Evolutionary conservation across 2,888 invertebrate genomes (phyloP).

Genomic region (Vannuccia rotundouncinata): DNA sequence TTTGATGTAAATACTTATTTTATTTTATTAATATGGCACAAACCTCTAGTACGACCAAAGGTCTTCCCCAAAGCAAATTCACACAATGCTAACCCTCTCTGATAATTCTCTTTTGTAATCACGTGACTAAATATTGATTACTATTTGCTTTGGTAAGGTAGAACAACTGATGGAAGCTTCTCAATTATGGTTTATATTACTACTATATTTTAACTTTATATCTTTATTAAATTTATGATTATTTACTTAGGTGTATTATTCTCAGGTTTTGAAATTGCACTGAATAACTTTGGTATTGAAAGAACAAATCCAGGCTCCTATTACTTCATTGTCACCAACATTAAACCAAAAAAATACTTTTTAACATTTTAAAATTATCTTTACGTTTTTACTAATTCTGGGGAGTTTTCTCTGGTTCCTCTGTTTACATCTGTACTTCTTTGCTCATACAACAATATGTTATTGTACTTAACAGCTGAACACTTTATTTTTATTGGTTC

Average conservation of each 20-base stretch:
- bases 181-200: not conserved
- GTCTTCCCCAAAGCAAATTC: not conserved
- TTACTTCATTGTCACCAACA: too few species aligned
- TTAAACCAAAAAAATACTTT: not conserved
- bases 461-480: slow-evolving; percentile 9
- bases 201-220: slow-evolving; percentile 14
- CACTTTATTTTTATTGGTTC: slow-evolving; percentile 35
- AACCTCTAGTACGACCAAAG: not conserved
- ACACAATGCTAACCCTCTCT: not conserved
- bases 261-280: not conserved
- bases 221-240: not conserved
- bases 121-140: not conserved
- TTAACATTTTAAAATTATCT: not conserved
- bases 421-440: slow-evolving; percentile 13
- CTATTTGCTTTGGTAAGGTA: not conserved
- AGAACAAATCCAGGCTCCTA: not conserved
- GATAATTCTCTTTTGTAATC: not conserved
- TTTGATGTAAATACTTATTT: not conserved
- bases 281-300: not conserved
- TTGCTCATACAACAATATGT: slow-evolving; percentile 23
- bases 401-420: not conserved
- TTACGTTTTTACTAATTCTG: slow-evolving; percentile 2
- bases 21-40: slow-evolving; percentile 8
- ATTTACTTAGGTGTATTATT: slow-evolving; percentile 15
- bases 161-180: not conserved